Conservation (phyloP, 2,113 vertebrate genomes). For the Paradisaea rubra region DNA sequence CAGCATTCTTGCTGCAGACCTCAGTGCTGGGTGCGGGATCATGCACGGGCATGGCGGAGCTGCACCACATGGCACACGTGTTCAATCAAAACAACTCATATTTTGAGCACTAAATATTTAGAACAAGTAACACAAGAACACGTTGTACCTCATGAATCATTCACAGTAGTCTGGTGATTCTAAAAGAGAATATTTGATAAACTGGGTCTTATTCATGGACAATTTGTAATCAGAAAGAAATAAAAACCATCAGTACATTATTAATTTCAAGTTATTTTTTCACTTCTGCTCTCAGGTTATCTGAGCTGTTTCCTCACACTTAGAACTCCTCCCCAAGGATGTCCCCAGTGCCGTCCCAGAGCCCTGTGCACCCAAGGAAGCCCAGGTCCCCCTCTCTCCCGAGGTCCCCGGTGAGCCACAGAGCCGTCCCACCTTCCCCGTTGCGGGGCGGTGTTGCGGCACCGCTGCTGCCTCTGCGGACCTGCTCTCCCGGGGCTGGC, state of each 20-base stretch:
- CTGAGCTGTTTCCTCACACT: background rate
- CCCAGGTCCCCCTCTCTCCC: accelerated
- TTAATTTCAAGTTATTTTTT: background rate
- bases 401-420: accelerated
- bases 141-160: background rate
- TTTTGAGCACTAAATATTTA: background rate
- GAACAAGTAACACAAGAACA: background rate
- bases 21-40: accelerated
- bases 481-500: accelerated
- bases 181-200: background rate
- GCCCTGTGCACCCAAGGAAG: accelerated
- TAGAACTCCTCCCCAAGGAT: background rate
- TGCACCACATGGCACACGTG: background rate
- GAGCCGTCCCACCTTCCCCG: accelerated
- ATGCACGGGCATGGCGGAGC: accelerated
- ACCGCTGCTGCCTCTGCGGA: background rate
- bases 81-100: background rate
- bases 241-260: background rate
- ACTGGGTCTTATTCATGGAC: background rate
- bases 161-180: background rate
- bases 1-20: background rate
- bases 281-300: background rate
- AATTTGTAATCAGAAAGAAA: background rate
- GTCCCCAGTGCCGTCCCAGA: accelerated
- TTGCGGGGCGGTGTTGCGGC: accelerated